Conservation (phyloP, 1,140 invertebrate species). For the Ceratosolen fusciceps region DNA sequence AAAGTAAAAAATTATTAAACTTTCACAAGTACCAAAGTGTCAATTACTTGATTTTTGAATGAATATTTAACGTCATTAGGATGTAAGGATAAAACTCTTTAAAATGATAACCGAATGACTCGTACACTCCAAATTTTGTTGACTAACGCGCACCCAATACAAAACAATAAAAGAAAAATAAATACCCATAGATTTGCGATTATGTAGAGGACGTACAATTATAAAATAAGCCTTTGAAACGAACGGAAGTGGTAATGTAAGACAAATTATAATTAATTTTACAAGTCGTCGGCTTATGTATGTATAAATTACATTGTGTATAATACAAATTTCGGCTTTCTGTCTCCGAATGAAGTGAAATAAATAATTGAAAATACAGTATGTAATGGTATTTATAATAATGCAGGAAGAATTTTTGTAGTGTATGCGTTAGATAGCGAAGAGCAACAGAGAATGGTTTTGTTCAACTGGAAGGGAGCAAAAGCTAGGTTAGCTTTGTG, state of each 20-base stretch:
- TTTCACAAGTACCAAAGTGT: no score
- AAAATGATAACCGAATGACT: no score
- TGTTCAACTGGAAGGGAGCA: background rate
- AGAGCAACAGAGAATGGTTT: background rate
- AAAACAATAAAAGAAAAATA: no score
- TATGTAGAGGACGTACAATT: background rate
- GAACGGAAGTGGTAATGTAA: background rate
- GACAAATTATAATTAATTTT: background rate
- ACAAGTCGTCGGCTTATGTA: background rate
- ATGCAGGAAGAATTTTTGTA: background rate
- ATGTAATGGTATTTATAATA: background rate
- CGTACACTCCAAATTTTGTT: no score
- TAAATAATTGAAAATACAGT: background rate
- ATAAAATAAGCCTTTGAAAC: background rate
- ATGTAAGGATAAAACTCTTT: no score
- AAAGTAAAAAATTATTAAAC: no score
- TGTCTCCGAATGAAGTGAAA: background rate
- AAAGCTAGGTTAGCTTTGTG: slow-evolving; percentile 45
- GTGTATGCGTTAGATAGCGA: background rate
- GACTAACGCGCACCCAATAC: no score
- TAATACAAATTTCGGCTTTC: background rate
- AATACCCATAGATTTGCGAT: background rate
- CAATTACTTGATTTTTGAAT: no score
- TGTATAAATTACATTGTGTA: background rate
- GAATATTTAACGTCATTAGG: no score